These are phyloP conservation scores for Ridgeia piscesae DNA, from an alignment of 1,140 invertebrate species.

Conservation along the genomic window DNA sequence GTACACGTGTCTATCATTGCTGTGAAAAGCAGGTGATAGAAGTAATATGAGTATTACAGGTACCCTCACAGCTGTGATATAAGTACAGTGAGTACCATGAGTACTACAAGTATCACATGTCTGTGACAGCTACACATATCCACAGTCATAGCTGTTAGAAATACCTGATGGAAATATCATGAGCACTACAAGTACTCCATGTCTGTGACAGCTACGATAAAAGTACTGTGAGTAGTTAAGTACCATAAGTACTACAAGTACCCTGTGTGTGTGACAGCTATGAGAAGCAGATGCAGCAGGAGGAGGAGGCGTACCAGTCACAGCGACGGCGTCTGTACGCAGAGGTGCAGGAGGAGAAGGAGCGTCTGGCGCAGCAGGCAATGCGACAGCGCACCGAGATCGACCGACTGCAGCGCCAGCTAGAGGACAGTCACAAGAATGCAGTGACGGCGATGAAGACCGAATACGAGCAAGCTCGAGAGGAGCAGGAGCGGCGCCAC, in stretches of 20 bases:
- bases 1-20: conserved; percentile 36
- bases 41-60: conserved; percentile 18
- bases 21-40: conserved; percentile 58
- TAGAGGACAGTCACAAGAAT: conserved; percentile 52
- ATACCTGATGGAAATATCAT: neutral
- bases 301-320: conserved; percentile 55
- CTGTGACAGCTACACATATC: neutral
- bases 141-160: neutral
- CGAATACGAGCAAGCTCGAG: conserved; percentile 54
- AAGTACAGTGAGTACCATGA: conserved; percentile 37
- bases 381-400: conserved; percentile 51
- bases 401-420: conserved; percentile 53
- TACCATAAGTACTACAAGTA: neutral
- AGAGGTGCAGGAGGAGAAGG: conserved; percentile 58
- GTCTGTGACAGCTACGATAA: neutral
- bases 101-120: conserved; percentile 30
- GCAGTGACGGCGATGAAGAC: conserved; percentile 52
- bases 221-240: neutral
- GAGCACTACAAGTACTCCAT: neutral
- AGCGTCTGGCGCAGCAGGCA: conserved; percentile 48
- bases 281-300: conserved; percentile 58
- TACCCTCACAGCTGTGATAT: neutral
- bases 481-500: conserved; percentile 56
- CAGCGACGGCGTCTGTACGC: conserved; percentile 52
- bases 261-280: conserved; percentile 40